Evolutionary conservation across 1,140 invertebrate species (phyloP).

Genomic region (Drosophila orosa): DNA sequence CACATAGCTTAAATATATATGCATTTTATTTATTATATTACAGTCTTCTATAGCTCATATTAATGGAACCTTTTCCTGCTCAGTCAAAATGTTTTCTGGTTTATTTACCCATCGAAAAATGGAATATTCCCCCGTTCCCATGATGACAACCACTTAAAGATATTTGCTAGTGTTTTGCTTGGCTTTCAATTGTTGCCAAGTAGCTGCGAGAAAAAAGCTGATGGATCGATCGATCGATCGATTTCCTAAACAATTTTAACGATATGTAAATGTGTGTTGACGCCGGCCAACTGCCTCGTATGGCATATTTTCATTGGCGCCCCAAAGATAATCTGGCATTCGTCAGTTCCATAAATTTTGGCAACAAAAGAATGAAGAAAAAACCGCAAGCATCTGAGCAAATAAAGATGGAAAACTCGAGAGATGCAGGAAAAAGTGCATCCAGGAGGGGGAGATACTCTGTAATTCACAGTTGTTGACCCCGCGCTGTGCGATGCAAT

Average conservation of each 20-base stretch:
- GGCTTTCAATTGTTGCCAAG: conserved; percentile 28
- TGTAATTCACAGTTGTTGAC: conserved; percentile 57
- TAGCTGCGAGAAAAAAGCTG: conserved; percentile 35
- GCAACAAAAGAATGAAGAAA: conserved; percentile 2
- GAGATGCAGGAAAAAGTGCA: conserved; percentile 55
- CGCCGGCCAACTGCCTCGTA: conserved; percentile 35
- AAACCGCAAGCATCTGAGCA: conserved; percentile 40
- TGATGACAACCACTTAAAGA: conserved; percentile 20
- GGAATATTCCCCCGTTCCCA: conserved; percentile 5
- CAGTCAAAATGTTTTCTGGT: background rate
- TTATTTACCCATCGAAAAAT: conserved; percentile 25
- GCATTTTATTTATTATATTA: background rate
- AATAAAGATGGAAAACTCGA: conserved; percentile 28
- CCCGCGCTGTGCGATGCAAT: conserved; percentile 36
- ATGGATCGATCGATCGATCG: conserved; percentile 16
- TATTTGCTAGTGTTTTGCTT: conserved; percentile 21
- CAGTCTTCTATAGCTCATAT: background rate
- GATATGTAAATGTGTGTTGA: conserved; percentile 67
- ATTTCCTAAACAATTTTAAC: conserved; percentile 53
- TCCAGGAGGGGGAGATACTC: conserved; percentile 29
- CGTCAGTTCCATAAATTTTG: conserved; percentile 62
- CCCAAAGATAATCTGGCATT: conserved; percentile 78
- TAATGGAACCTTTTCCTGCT: background rate
- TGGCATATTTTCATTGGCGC: conserved; percentile 70
- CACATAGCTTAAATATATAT: background rate